These are phyloP conservation scores for Drosophila baimaii DNA, from an alignment of 1,140 invertebrate genomes.

Conservation along the genomic window DNA sequence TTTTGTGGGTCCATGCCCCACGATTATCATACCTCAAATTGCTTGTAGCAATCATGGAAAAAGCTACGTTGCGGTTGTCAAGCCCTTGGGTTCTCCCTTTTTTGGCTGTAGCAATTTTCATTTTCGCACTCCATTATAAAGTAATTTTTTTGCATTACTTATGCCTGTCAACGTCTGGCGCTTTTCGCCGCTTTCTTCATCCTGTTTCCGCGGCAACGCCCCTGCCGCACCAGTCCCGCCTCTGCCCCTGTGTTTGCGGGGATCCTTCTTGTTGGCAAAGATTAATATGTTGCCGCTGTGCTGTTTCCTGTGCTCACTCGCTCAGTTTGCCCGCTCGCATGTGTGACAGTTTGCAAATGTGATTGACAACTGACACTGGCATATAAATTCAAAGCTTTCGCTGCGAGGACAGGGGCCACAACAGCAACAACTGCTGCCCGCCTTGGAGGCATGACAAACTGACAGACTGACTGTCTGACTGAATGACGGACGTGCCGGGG, in stretches of 20 bases:
- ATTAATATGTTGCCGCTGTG: slow-evolving; percentile 80
- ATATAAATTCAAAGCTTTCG: slow-evolving; percentile 82
- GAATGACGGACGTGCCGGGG: slow-evolving; percentile 39
- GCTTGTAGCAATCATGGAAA: slow-evolving; percentile 78
- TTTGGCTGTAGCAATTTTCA: slow-evolving; percentile 70
- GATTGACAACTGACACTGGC: slow-evolving; percentile 82
- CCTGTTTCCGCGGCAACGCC: slow-evolving; percentile 72
- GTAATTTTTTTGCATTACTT: slow-evolving; percentile 83
- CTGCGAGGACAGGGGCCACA: slow-evolving; percentile 36
- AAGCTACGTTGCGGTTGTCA: slow-evolving; percentile 53
- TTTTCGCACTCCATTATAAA: slow-evolving; percentile 83
- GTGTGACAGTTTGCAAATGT: slow-evolving; percentile 83
- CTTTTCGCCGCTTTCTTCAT: slow-evolving; percentile 63
- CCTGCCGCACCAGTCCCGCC: background rate
- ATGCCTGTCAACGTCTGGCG: slow-evolving; percentile 76
- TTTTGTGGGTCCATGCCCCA: slow-evolving; percentile 46
- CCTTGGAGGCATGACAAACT: slow-evolving; percentile 63
- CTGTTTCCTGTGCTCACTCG: slow-evolving; percentile 56
- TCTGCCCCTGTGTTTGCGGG: slow-evolving; percentile 2
- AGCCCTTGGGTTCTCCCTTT: slow-evolving; percentile 1
- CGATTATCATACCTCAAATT: slow-evolving; percentile 81
- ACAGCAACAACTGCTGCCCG: slow-evolving; percentile 29
- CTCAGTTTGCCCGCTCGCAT: slow-evolving; percentile 61
- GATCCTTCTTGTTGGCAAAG: slow-evolving; percentile 76
- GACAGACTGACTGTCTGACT: slow-evolving; percentile 29